Evolutionary conservation across 1,140 invertebrate genomes (phyloP).

Genomic region (Pachypeltis micranthus): DNA sequence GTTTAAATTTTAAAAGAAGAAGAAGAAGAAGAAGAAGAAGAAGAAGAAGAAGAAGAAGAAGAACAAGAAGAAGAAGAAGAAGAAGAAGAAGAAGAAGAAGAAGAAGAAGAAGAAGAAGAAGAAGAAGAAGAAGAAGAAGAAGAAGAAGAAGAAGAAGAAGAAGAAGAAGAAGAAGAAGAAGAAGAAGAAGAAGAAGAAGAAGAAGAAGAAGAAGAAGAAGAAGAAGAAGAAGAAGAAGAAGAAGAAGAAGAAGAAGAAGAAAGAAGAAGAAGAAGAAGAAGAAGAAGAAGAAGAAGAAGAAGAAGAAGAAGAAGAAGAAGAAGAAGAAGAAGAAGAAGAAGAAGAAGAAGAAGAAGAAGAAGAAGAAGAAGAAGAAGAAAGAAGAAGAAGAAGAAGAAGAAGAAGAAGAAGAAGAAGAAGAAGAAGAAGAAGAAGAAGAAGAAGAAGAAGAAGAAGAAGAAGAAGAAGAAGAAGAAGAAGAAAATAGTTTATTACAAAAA

Average conservation of each 20-base stretch:
- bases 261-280: not conserved
- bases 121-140: not conserved
- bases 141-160: slow-evolving; percentile 11
- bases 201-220: not conserved
- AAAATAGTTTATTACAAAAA: too few species aligned
- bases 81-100: not conserved
- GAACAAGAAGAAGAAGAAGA: not conserved
- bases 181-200: not conserved
- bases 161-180: not conserved
- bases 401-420: slow-evolving; percentile 11
- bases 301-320: not conserved
- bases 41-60: not conserved
- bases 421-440: not conserved
- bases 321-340: not conserved
- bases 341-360: not conserved
- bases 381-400: slow-evolving; percentile 11
- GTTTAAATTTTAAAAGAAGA: too few species aligned
- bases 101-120: not conserved
- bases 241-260: not conserved
- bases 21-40: too few species aligned
- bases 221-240: slow-evolving; percentile 4
- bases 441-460: slow-evolving; percentile 5
- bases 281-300: not conserved
- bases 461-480: not conserved
- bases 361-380: not conserved